phyloP scores from a whole-genome alignment of 1,140 invertebrate genomes.

The Episyrphus balteatus region DNA sequence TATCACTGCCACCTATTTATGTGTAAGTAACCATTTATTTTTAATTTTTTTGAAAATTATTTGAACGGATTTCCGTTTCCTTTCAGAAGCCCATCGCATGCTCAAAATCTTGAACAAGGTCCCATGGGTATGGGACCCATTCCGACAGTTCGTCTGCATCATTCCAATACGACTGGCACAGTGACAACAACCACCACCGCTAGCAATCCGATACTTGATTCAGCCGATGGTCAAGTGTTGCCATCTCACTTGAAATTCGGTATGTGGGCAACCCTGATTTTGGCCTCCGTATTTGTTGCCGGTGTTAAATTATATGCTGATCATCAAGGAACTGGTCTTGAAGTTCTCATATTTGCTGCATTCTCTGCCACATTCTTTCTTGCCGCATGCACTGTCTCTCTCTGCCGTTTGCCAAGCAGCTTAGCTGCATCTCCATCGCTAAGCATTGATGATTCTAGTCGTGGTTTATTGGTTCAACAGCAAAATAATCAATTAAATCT shows the following conservation, averaged over 20 bases:
- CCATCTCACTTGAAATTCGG: constrained; percentile 49
- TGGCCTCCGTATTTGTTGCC: constrained; percentile 51
- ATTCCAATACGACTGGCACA: constrained; percentile 1
- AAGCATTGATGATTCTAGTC: constrained; percentile 12
- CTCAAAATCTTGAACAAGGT: constrained; percentile 4
- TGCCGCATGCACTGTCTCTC: constrained; percentile 46
- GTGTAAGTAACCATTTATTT: not conserved
- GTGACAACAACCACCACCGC: constrained; percentile 12
- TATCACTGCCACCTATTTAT: constrained; percentile 1
- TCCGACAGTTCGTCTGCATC: not conserved
- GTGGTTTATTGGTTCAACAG: not conserved
- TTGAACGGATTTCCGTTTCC: not conserved
- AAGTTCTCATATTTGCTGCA: constrained; percentile 52
- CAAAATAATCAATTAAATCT: not conserved
- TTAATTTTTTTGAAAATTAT: not conserved
- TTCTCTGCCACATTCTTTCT: constrained; percentile 50
- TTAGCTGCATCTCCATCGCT: constrained; percentile 12
- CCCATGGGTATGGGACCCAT: constrained; percentile 1
- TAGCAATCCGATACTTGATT: constrained; percentile 19
- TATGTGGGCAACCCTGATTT: constrained; percentile 52
- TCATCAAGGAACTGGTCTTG: constrained; percentile 48
- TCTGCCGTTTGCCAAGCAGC: constrained; percentile 38
- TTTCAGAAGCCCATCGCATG: not conserved
- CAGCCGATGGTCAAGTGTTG: constrained; percentile 32
- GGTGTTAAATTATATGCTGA: constrained; percentile 58